Percentiles rank a stretch among this genome's conserved stretches.
Evolutionary conservation across 2,888 invertebrate genomes (phyloP).

Genomic region (Cyclophora punctaria): DNA sequence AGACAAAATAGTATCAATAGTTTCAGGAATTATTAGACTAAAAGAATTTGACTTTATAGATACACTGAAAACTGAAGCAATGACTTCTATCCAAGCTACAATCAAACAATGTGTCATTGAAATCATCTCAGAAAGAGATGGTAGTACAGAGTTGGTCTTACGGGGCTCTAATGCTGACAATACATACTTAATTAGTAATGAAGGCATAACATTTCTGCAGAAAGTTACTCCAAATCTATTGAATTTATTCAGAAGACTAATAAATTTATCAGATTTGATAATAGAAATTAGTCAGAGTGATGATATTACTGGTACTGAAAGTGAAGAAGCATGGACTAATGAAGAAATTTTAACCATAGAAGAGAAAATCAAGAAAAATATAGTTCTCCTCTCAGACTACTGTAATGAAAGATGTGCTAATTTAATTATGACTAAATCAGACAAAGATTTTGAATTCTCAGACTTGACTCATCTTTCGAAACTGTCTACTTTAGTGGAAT

Average conservation of each 20-base stretch:
- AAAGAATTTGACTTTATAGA: slow-evolving; percentile 93
- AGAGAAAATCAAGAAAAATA: slow-evolving; percentile 82
- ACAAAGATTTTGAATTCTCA: slow-evolving; percentile 81
- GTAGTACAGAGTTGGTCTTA: slow-evolving; percentile 60
- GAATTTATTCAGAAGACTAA: slow-evolving; percentile 82
- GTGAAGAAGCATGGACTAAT: slow-evolving; percentile 81
- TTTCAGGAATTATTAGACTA: slow-evolving; percentile 91
- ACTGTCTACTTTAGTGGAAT: slow-evolving; percentile 84
- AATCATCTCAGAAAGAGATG: slow-evolving; percentile 65
- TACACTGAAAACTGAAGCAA: slow-evolving; percentile 90
- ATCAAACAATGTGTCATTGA: slow-evolving; percentile 93
- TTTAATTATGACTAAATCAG: slow-evolving; percentile 85
- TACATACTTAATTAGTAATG: slow-evolving; percentile 76
- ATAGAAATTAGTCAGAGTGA: slow-evolving; percentile 80
- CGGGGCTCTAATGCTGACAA: slow-evolving; percentile 61
- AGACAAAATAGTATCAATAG: slow-evolving; percentile 90
- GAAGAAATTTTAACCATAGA: slow-evolving; percentile 82
- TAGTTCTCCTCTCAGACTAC: slow-evolving; percentile 90
- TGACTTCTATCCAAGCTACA: slow-evolving; percentile 89
- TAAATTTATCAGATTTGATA: slow-evolving; percentile 85
- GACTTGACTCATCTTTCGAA: slow-evolving; percentile 84
- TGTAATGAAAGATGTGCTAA: slow-evolving; percentile 95
- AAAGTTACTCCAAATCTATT: slow-evolving; percentile 79
- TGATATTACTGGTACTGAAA: slow-evolving; percentile 74
- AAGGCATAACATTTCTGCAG: slow-evolving; percentile 81